Evolutionary conservation across 2,888 invertebrate genomes (phyloP).

Genomic region (Eretmocerus hayati): DNA sequence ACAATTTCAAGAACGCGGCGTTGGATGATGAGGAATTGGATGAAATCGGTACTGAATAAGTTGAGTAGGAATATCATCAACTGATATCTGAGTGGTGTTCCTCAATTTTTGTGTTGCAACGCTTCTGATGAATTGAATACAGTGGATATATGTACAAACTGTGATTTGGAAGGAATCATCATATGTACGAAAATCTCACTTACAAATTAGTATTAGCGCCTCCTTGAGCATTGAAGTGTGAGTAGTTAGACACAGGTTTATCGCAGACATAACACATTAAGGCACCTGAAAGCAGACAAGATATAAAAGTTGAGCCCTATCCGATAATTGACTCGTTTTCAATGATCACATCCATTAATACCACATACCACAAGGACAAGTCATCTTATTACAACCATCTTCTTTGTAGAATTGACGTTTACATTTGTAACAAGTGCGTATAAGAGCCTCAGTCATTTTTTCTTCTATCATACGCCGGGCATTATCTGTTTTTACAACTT

Average conservation of each 20-base stretch:
- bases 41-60: too few relatives aligned
- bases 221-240: constrained; percentile 51
- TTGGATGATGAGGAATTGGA: too few relatives aligned
- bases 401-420: constrained; percentile 37
- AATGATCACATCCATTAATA: too few relatives aligned
- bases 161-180: neutral
- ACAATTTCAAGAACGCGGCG: too few relatives aligned
- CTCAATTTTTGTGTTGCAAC: too few relatives aligned
- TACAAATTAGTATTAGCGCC: constrained; percentile 39
- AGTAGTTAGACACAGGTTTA: constrained; percentile 49
- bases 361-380: constrained; percentile 36
- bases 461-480: constrained; percentile 51
- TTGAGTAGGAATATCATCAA: too few relatives aligned
- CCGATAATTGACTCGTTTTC: too few relatives aligned
- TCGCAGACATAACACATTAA: constrained; percentile 45
- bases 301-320: too few relatives aligned
- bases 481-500: constrained; percentile 42
- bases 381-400: constrained; percentile 36
- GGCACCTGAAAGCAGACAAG: too few relatives aligned
- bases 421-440: constrained; percentile 37
- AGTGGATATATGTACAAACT: neutral
- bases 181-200: constrained; percentile 23
- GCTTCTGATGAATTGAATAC: neutral
- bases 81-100: too few relatives aligned
- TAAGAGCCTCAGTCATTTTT: constrained; percentile 51